Base-by-base conservation (phyloP, 2,797 vertebrate species). In the Xenentodon cancila region DNA sequence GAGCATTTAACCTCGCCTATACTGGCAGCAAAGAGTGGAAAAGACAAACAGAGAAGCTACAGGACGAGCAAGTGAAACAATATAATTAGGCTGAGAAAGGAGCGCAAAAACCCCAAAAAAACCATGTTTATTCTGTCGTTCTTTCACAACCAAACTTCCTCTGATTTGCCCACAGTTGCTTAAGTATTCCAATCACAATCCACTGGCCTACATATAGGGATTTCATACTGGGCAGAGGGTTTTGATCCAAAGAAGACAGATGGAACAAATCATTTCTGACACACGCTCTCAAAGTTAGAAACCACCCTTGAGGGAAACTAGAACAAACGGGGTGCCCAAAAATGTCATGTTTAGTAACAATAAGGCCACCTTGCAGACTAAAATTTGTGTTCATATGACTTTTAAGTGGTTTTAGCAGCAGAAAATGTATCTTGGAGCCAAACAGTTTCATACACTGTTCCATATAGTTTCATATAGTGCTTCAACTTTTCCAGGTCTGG, bases 201-300 rank as follows among this genome's bases (percentile, higher is more conserved):
- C 71, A 76, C 60, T 80, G 81, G 78, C 79, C 79, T 69, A 71
- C 66, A 81, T 84, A 59, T 67, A 67, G 53, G 73, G 69, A 80
- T 85, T 80, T 83, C 52, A 78, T 76, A 70, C 68, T 78, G 78
- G 69, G 64, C 63, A 44, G 70, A 71, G 78, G 75, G 83, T 80
- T 88, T 84, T 70, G 74, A 72, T 84, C 76, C 57, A 71, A 84
- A 65, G 60, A 74, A 68, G 73, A 80, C 82, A 80, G 82, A 91
- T 84, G 86, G 82, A 81, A 80, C 79, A 86, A 88, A 90, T 87
- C 59, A 80, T 72, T 68, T 75, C 66, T 80, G 80, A 79, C 80
- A 72, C 69, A 74, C 45, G 17, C 61, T 71, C 25, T 15, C 46
- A 67, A 80, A 74, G 66, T 84, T 65, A 51, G 37, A 71, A 71